These are phyloP conservation scores for Chelon labrosus DNA, from an alignment of 2,797 vertebrate species.

Conservation along the genomic window DNA sequence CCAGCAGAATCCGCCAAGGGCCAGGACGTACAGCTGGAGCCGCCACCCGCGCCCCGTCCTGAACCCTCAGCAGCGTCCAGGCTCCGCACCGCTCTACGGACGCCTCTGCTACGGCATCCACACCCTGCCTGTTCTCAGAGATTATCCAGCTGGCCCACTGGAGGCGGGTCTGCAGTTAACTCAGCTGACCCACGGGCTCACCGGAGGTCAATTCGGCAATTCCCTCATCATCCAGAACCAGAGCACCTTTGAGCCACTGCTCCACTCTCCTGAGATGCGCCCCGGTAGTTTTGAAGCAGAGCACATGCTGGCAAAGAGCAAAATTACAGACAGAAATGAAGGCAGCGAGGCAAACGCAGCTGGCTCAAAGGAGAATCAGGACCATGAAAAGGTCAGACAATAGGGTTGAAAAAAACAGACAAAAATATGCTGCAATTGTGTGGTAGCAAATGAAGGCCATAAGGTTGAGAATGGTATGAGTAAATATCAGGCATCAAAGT, in stretches of 20 bases:
- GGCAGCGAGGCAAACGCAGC: conserved; percentile 54
- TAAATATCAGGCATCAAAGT: too few relatives aligned
- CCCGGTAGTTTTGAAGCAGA: conserved; percentile 48
- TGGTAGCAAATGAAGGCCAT: conserved; percentile 2
- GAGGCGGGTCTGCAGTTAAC: conserved; percentile 76
- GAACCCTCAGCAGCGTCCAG: conserved; percentile 74
- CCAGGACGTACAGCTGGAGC: conserved; percentile 82
- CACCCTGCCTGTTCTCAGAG: conserved; percentile 79
- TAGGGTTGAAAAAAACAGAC: not conserved
- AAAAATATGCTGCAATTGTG: not conserved
- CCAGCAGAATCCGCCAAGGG: conserved; percentile 75
- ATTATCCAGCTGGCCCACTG: conserved; percentile 67
- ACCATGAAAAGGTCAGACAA: conserved; percentile 69
- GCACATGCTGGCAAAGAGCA: conserved; percentile 59
- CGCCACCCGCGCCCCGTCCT: conserved; percentile 65
- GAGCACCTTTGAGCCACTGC: conserved; percentile 65
- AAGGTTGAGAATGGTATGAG: not conserved
- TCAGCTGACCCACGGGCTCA: conserved; percentile 67
- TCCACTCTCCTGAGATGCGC: conserved; percentile 55
- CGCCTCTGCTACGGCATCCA: conserved; percentile 84
- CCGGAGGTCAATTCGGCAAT: conserved; percentile 40
- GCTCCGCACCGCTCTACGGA: conserved; percentile 81
- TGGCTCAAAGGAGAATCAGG: conserved; percentile 53
- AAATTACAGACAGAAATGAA: conserved; percentile 47
- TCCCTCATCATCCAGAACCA: conserved; percentile 65